phyloP scores from a whole-genome alignment of 2,888 invertebrate species.

The Therioaphis trifolii region DNA sequence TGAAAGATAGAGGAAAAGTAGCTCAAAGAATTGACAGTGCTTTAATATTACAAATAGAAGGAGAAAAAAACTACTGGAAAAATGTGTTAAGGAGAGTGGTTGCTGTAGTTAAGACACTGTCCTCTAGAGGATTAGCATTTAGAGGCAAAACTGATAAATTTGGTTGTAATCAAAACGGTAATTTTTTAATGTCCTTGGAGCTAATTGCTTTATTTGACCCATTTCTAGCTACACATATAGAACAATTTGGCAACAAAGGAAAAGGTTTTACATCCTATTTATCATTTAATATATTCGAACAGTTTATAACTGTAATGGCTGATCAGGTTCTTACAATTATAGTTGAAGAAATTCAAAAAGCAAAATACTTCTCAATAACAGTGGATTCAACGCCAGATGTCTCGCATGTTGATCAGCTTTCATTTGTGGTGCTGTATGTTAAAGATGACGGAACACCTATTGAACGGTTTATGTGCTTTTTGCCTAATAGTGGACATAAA shows the following conservation, averaged over 20 bases:
- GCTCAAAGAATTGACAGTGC: too few species aligned
- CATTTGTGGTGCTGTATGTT: not conserved
- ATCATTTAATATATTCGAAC: slow-evolving; percentile 44
- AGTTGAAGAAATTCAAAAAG: slow-evolving; percentile 2
- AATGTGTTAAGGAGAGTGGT: not conserved
- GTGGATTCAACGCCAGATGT: not conserved
- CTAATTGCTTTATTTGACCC: slow-evolving; percentile 13
- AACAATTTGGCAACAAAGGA: too few species aligned
- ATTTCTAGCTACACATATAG: too few species aligned
- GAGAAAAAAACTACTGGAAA: not conserved
- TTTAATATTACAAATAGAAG: too few species aligned
- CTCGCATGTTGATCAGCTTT: not conserved
- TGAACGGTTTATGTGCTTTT: slow-evolving; percentile 4
- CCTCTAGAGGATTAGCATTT: slow-evolving; percentile 26
- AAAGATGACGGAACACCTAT: not conserved
- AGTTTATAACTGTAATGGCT: slow-evolving; percentile 56
- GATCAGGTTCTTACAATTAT: slow-evolving; percentile 9
- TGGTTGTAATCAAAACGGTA: slow-evolving; percentile 12
- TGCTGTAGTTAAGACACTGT: too few species aligned
- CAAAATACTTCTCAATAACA: slow-evolving; percentile 12
- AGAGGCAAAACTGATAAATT: slow-evolving; percentile 23
- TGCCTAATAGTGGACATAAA: slow-evolving; percentile 5
- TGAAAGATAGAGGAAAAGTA: too few species aligned
- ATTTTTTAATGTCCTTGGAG: slow-evolving; percentile 22
- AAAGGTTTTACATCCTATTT: slow-evolving; percentile 66